Percentiles rank a stretch among this genome's conserved stretches.
Conservation (phyloP, 2,113 vertebrate genomes). For the Eurystomus gularis region DNA sequence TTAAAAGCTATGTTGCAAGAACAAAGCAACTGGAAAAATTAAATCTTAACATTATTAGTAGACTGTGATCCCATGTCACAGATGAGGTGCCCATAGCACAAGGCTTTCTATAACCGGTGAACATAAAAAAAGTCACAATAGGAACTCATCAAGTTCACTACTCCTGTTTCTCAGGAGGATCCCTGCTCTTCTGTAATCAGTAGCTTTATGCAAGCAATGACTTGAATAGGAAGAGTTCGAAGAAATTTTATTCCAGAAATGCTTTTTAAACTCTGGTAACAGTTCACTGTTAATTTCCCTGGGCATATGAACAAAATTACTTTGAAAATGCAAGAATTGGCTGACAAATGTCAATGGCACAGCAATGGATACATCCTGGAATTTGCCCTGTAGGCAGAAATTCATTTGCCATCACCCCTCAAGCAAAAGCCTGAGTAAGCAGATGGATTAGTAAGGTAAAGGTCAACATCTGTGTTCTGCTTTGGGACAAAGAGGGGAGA, state of each 20-base stretch:
- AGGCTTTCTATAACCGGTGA: neutral
- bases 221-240: constrained; percentile 47
- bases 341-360: constrained; percentile 55
- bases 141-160: neutral
- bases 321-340: constrained; percentile 8
- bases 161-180: neutral
- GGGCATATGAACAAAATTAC: constrained; percentile 46
- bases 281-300: constrained; percentile 52
- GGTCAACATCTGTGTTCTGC: constrained; percentile 52
- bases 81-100: neutral
- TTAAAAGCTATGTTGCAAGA: neutral
- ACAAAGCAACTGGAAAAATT: neutral
- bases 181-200: constrained; percentile 10
- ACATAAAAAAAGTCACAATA: neutral
- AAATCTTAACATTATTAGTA: neutral
- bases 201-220: neutral
- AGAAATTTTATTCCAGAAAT: constrained; percentile 47
- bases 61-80: neutral
- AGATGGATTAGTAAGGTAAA: constrained; percentile 44
- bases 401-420: constrained; percentile 23
- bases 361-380: constrained; percentile 36
- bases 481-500: neutral
- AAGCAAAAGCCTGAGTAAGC: constrained; percentile 52
- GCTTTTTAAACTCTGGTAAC: neutral
- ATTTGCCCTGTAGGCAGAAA: constrained; percentile 49